Evolutionary conservation across 2,888 invertebrate species (phyloP).

Genomic region (Tineola bisselliella): DNA sequence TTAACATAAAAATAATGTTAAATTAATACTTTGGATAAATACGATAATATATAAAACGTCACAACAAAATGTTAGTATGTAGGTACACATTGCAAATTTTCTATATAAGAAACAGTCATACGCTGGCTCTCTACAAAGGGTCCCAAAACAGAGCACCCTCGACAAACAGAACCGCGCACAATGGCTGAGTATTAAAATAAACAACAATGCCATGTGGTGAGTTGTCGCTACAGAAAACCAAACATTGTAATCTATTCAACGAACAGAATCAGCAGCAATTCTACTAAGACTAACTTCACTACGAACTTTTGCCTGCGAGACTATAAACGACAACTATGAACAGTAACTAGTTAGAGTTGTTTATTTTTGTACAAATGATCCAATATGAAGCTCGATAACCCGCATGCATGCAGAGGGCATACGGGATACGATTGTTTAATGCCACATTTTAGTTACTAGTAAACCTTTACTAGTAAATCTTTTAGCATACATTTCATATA

Average conservation of each 20-base stretch:
- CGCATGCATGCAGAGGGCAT: no score
- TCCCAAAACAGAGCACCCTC: conserved; percentile 43
- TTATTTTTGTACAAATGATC: not conserved
- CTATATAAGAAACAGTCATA: conserved; percentile 16
- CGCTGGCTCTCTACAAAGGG: conserved; percentile 31
- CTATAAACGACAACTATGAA: not conserved
- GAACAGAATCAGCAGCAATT: not conserved
- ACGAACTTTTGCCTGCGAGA: not conserved
- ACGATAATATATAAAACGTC: not conserved
- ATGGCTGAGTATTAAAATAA: conserved; percentile 66
- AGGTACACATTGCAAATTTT: not conserved
- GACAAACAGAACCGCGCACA: conserved; percentile 53
- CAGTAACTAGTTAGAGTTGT: not conserved
- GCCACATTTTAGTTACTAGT: no score
- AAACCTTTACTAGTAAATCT: no score
- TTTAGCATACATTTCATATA: no score
- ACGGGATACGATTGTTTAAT: no score
- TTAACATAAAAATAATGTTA: no score
- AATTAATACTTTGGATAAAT: no score
- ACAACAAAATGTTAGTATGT: not conserved
- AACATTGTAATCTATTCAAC: conserved; percentile 2
- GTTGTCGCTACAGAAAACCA: conserved; percentile 27
- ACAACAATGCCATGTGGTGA: conserved; percentile 60
- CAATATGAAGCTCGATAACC: not conserved
- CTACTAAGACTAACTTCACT: not conserved